Evolutionary conservation across 2,888 invertebrate genomes (phyloP).

Genomic region (Operophtera brumata): DNA sequence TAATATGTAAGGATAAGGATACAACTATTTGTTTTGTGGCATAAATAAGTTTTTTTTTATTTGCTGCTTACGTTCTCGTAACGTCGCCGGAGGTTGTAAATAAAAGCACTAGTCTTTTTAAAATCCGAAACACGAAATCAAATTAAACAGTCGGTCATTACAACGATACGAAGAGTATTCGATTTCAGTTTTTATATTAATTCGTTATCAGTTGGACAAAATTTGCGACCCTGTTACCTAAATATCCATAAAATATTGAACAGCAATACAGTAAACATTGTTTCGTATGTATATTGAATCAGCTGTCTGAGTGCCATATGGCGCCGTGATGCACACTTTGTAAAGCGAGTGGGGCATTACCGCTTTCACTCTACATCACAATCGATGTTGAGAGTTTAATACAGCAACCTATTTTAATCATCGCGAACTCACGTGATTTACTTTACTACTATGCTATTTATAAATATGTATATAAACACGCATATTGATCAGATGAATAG

Average conservation of each 20-base stretch:
- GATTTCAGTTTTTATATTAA: slow-evolving; percentile 4
- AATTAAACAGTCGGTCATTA: not conserved
- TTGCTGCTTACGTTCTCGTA: not conserved
- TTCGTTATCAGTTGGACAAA: slow-evolving; percentile 17
- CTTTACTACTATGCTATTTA: slow-evolving; percentile 10
- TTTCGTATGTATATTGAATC: slow-evolving; percentile 53
- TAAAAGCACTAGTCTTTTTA: not conserved
- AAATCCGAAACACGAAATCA: not conserved
- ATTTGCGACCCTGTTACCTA: slow-evolving; percentile 30
- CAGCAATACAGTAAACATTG: slow-evolving; percentile 25
- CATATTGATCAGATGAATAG: slow-evolving; percentile 10
- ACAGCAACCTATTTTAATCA: slow-evolving; percentile 20
- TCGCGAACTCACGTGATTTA: slow-evolving; percentile 1
- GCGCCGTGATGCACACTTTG: slow-evolving; percentile 69
- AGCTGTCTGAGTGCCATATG: slow-evolving; percentile 73
- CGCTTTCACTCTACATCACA: slow-evolving; percentile 77
- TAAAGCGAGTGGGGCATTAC: slow-evolving; percentile 75
- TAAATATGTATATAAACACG: slow-evolving; percentile 6
- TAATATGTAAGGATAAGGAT: too few relatives aligned
- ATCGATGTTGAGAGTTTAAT: slow-evolving; percentile 65
- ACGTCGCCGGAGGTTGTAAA: not conserved
- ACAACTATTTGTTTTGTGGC: too few relatives aligned
- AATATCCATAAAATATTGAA: slow-evolving; percentile 17
- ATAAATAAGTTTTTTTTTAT: too few relatives aligned
- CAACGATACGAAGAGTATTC: not conserved